These are phyloP conservation scores for Petrosia ficiformis DNA, from an alignment of 37 sponge, comb jelly and placozoan species.

Conservation along the genomic window DNA sequence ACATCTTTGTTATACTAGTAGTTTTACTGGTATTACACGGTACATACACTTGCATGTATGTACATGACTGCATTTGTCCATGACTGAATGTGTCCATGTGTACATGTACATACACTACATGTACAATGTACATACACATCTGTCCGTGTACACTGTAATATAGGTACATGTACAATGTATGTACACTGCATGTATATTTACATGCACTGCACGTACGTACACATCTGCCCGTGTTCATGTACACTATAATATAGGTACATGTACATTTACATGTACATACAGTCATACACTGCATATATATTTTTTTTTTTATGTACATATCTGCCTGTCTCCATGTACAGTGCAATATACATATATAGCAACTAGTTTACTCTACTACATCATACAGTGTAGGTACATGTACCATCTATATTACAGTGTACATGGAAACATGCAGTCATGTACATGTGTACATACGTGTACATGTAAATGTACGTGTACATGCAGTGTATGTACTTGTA, in stretches of 20 bases:
- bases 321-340: too few species aligned
- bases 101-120: neutral
- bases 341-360: too few species aligned
- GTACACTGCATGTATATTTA: neutral
- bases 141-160: neutral
- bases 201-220: slow-evolving; percentile 11
- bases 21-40: too few species aligned
- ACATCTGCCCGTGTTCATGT: slow-evolving; percentile 18
- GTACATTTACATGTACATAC: slow-evolving; percentile 31
- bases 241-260: too few species aligned
- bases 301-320: too few species aligned
- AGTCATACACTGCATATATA: too few species aligned
- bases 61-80: slow-evolving; percentile 5
- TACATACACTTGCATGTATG: neutral
- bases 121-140: neutral
- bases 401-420: neutral
- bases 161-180: neutral
- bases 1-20: too few species aligned
- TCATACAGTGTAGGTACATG: neutral
- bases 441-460: too few species aligned
- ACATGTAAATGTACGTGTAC: slow-evolving; percentile 22
- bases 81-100: neutral
- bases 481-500: neutral
- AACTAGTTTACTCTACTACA: too few species aligned
- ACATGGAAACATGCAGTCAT: too few species aligned